Base-by-base conservation (phyloP, 2,888 invertebrate genomes). In the Lasiommata megera region DNA sequence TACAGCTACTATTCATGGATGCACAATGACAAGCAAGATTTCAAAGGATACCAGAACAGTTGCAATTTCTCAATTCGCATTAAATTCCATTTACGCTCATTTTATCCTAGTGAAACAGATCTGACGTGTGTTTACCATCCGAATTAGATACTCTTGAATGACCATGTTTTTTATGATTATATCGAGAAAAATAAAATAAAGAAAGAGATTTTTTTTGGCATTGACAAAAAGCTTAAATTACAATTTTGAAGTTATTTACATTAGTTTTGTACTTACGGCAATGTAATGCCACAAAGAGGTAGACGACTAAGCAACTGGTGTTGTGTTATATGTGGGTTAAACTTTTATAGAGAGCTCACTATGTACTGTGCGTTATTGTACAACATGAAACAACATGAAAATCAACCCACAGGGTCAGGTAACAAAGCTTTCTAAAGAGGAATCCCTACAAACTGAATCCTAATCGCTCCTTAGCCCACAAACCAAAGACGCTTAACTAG, bases 401-500 rank as follows among this genome's bases (percentile, higher is more conserved):
- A 17, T 48, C 18, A 1, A 46, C 12, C 12, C n/a, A 12, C 6
- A 1, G 12, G 48, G 6, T 51, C 50, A 51, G 6, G n/a, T 51
- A 38, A 51, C 50, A 37, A 38, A 51, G 50, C 50, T 23, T 38
- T 38, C 23, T 38, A 51, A 44, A 38, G 28, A 28, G 41, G 57
- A 48, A 58, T 34, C 53, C 53, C 9, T 47, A 48, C 14, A 34
- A 34, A 51, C 34, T 34, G 29, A 41, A 23, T 11, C 31, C 23
- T 40, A 31, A 57, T 57, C 37, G 53, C 53, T 17, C 34, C 53
- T 58, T 58, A 53, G 12, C 48, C 57, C 47, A 58, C 28, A 58
- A 53, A 40, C 31, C 18, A 47, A 34, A 40, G 40, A 17, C 37
- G 28, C 54, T 48, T 40, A 47, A n/a, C 12, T 18, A 48, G 9